Evolutionary conservation across 37 sponge, comb jelly and placozoan genomes (phyloP).

Genomic region (Halisarca cf. caerulea): DNA sequence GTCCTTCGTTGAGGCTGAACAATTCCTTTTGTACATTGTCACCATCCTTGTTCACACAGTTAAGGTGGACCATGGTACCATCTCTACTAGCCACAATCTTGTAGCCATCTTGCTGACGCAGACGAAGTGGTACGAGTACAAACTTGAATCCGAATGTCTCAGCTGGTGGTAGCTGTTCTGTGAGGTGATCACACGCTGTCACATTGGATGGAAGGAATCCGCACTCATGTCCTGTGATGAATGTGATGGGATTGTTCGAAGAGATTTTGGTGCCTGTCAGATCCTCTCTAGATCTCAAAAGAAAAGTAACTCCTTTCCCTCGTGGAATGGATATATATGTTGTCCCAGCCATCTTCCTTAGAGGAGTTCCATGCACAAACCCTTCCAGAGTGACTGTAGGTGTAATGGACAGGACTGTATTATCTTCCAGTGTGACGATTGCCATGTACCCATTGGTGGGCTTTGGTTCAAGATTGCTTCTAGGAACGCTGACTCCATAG

Average conservation of each 20-base stretch:
- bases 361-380: background rate
- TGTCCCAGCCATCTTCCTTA: background rate
- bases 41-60: background rate
- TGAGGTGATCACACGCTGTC: slow-evolving; percentile 32
- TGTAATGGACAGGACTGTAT: slow-evolving; percentile 41
- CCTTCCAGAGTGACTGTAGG: background rate
- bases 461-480: background rate
- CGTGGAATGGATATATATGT: background rate
- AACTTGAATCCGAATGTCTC: slow-evolving; percentile 11
- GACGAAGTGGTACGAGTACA: background rate
- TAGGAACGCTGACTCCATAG: slow-evolving; percentile 24
- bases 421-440: slow-evolving; percentile 50
- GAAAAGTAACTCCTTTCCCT: background rate
- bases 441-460: background rate
- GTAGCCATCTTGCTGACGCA: background rate
- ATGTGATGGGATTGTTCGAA: slow-evolving; percentile 27
- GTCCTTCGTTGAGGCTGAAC: background rate
- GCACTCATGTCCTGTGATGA: slow-evolving; percentile 56
- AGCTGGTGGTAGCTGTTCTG: slow-evolving; percentile 34
- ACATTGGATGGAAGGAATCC: slow-evolving; percentile 23
- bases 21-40: background rate
- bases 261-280: slow-evolving; percentile 23
- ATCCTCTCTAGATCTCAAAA: background rate
- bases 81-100: background rate
- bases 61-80: background rate